These are phyloP conservation scores for Limnephilus rhombicus DNA, from an alignment of 2,888 invertebrate genomes.

Conservation along the genomic window DNA sequence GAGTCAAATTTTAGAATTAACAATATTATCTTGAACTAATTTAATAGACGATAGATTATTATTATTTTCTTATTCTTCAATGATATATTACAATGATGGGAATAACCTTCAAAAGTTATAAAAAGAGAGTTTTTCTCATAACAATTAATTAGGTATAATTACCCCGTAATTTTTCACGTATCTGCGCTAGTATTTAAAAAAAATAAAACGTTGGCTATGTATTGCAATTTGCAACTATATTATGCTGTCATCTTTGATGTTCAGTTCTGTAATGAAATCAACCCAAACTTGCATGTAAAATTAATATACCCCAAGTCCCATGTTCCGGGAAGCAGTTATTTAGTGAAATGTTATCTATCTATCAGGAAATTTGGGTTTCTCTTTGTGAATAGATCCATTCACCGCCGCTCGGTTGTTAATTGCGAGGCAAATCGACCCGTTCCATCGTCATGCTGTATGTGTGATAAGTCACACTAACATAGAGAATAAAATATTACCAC, in stretches of 20 bases:
- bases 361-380: not conserved
- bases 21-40: too few relatives aligned
- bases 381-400: not conserved
- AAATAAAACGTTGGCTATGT: too few relatives aligned
- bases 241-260: not conserved
- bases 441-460: not conserved
- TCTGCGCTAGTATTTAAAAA: too few relatives aligned
- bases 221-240: not conserved
- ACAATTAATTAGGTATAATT: too few relatives aligned
- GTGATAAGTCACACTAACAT: not conserved
- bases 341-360: not conserved
- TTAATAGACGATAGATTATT: too few relatives aligned
- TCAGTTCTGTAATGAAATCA: not conserved
- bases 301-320: not conserved
- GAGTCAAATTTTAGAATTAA: too few relatives aligned
- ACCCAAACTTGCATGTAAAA: not conserved
- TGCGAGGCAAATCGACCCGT: not conserved
- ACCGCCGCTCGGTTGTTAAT: not conserved
- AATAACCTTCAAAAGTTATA: too few relatives aligned
- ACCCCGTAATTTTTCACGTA: too few relatives aligned
- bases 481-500: not conserved
- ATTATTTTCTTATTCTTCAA: too few relatives aligned
- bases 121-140: too few relatives aligned
- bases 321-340: not conserved
- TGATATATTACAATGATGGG: too few relatives aligned